phyloP scores from a whole-genome alignment of 2,888 invertebrate species.

The Drosophila nigritarsus region DNA sequence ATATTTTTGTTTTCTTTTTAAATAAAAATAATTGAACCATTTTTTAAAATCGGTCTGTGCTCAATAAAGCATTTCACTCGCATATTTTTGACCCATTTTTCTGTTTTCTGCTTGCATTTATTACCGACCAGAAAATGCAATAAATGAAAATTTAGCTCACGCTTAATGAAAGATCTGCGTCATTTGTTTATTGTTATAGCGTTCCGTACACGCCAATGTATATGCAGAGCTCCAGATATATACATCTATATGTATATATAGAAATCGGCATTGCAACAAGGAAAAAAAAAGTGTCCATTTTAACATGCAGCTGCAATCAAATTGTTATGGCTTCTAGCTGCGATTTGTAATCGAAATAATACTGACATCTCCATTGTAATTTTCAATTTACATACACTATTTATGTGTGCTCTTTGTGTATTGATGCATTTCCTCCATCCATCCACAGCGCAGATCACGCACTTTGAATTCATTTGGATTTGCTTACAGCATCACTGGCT shows the following conservation, averaged over 20 bases:
- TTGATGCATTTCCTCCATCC: slow-evolving; percentile 34
- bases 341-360: slow-evolving; percentile 9
- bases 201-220: slow-evolving; percentile 30
- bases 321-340: slow-evolving; percentile 22
- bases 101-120: slow-evolving; percentile 28
- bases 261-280: slow-evolving; percentile 42
- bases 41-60: slow-evolving; percentile 12
- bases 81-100: slow-evolving; percentile 72
- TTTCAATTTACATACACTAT: slow-evolving; percentile 3
- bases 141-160: slow-evolving; percentile 39
- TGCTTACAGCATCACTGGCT: slow-evolving; percentile 19
- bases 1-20: slow-evolving; percentile 7
- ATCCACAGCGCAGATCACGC: slow-evolving; percentile 42
- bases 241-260: not conserved
- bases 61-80: slow-evolving; percentile 51
- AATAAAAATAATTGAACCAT: slow-evolving; percentile 14
- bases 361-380: slow-evolving; percentile 33
- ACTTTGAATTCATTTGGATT: slow-evolving; percentile 34
- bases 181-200: slow-evolving; percentile 57
- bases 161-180: slow-evolving; percentile 55
- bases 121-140: slow-evolving; percentile 30
- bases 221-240: slow-evolving; percentile 20
- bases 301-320: slow-evolving; percentile 11
- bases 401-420: slow-evolving; percentile 3
- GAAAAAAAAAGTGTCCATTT: slow-evolving; percentile 41